Base-by-base conservation (phyloP, 2,113 vertebrate genomes). In the Muntiacus reevesi region DNA sequence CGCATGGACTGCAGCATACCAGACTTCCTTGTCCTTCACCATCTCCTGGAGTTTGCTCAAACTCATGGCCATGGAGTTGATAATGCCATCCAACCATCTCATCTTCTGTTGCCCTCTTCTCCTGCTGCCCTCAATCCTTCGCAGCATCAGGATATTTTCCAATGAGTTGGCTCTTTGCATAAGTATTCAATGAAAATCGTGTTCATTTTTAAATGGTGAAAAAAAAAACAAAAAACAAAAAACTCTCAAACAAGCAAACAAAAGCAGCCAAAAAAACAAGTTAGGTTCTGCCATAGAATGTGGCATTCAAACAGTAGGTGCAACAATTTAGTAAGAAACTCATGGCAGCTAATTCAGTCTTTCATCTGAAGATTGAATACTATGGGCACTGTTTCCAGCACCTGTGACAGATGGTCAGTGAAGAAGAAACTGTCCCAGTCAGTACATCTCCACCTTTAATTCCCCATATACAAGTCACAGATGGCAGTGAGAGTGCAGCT, bases 391-490 rank as follows among this genome's bases (percentile, higher is more conserved):
- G 3, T 15, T 97, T 89, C 59, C n/a, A 94, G 79, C 84, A 97
- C 97, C 98, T 98, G 97, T 98, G 79, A 98, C 98, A 98, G 98
- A 99, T 98, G 98, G 98, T 93, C 96, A 98, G 62, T 4, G 89
- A 67, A 98, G 59, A 90, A 97, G 91, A 97, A 98, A 98, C 30
- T 23, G 93, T 87, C 79, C 92, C 33, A 54, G 45, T 89, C 94
- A 98, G 95, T 96, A 54, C 86, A 64, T 91, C 36, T 0, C 43
- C 96, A 21, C 95, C 95, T 97, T 98, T 91, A 98, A 98, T 97
- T 98, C 95, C 97, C 96, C 30, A 15, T 12, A 9, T 67, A 78
- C 71, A 95, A 97, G 91, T 78, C 95, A 97, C 98, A 99, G 98
- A 98, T 98, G 98, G 97, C 96, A 52, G 16, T 88, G 87, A 60